Evolutionary conservation across 2,888 invertebrate genomes (phyloP).

Genomic region (Hydrotaea diabolus): DNA sequence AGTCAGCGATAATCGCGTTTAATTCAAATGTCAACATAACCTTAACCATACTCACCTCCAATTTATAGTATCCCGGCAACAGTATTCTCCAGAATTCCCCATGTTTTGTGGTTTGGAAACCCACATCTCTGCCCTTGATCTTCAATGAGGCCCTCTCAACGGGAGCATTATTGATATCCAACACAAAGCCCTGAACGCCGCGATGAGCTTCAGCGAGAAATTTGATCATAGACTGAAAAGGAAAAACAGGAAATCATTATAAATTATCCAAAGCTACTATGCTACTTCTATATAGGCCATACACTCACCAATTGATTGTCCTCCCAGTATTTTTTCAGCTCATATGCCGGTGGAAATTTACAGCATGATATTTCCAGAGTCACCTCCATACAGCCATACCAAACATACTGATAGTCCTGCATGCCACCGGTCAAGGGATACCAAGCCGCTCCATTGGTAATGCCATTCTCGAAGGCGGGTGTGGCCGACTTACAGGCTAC

Average conservation of each 20-base stretch:
- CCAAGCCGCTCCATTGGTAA: conserved; percentile 97
- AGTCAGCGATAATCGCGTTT: no score
- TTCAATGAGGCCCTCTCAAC: conserved; percentile 90
- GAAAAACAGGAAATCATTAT: conserved; percentile 11
- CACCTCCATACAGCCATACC: conserved; percentile 97
- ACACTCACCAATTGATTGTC: conserved; percentile 89
- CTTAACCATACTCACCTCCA: conserved; percentile 85
- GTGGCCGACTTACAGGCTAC: conserved; percentile 90
- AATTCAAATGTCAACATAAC: no score
- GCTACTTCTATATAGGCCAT: not conserved
- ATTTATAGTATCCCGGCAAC: conserved; percentile 91
- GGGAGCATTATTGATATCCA: conserved; percentile 89
- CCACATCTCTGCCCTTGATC: conserved; percentile 91
- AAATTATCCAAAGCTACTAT: conserved; percentile 6
- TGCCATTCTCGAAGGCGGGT: conserved; percentile 91
- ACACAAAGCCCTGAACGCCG: conserved; percentile 93
- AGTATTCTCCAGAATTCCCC: conserved; percentile 98
- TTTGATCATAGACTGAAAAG: conserved; percentile 87
- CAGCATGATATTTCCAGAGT: conserved; percentile 97
- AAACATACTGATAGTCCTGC: conserved; percentile 94
- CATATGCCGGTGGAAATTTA: conserved; percentile 92
- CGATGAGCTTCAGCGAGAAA: conserved; percentile 93
- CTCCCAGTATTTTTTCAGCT: conserved; percentile 92
- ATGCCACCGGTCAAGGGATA: conserved; percentile 89
- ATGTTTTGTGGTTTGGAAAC: conserved; percentile 91